A percentile compares a stretch with the other conserved stretches of the same genome.
Evolutionary conservation across 2,113 vertebrate genomes (phyloP).

Genomic region (Mastomys natalensis): DNA sequence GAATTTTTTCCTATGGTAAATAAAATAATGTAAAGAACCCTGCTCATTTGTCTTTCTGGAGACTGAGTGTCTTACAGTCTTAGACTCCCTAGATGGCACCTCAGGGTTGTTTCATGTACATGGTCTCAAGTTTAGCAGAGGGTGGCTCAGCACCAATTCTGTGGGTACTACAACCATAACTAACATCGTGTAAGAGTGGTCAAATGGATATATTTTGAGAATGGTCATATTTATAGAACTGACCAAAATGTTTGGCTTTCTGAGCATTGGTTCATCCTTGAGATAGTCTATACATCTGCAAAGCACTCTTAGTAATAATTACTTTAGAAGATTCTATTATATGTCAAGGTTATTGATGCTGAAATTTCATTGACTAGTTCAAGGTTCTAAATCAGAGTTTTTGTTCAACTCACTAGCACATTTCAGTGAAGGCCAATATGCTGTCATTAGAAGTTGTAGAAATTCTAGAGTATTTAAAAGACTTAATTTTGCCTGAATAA

Average conservation of each 20-base stretch:
- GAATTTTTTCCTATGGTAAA: background rate
- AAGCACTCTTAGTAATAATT: slow-evolving; percentile 3
- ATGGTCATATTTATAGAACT: background rate
- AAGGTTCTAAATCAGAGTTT: background rate
- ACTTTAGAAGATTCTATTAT: background rate
- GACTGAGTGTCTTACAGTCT: background rate
- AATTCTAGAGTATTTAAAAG: background rate
- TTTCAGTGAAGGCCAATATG: background rate
- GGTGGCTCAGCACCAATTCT: background rate
- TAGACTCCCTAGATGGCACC: background rate
- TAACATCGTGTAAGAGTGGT: background rate
- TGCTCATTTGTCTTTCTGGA: background rate
- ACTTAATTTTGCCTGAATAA: background rate
- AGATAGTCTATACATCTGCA: background rate
- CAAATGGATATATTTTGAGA: background rate
- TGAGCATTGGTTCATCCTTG: background rate
- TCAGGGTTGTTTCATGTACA: background rate
- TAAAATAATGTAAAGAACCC: background rate
- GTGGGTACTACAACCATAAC: background rate
- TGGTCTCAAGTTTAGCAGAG: background rate
- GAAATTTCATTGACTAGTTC: background rate
- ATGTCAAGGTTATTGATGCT: background rate
- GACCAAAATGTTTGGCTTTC: background rate
- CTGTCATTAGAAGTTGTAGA: slow-evolving; percentile 23
- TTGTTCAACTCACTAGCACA: background rate